A percentile compares a stretch with the other conserved stretches of the same genome.
These are phyloP conservation scores for Lepidocolaptes lacrymiger DNA, from an alignment of 2,797 vertebrate genomes.

Conservation along the genomic window DNA sequence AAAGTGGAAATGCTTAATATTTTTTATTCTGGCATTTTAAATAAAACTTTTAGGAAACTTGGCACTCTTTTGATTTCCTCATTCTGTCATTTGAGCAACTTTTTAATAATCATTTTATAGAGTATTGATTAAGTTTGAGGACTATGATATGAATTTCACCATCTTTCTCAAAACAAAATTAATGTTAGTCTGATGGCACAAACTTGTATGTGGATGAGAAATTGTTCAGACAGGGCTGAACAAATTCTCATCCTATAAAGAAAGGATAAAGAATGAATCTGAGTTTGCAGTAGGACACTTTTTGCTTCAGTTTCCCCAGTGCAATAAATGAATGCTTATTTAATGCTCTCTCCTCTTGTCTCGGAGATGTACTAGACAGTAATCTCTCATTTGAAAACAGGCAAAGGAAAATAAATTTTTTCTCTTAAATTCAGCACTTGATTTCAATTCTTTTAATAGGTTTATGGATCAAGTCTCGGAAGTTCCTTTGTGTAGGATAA, in stretches of 20 bases:
- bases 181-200: background rate
- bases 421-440: background rate
- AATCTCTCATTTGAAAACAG: background rate
- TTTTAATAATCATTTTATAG: background rate
- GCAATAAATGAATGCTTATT: background rate
- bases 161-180: background rate
- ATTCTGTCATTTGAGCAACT: background rate
- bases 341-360: background rate
- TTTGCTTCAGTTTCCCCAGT: background rate
- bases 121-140: background rate
- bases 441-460: slow-evolving; percentile 1
- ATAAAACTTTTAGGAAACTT: background rate
- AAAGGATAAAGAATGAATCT: background rate
- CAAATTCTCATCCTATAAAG: background rate
- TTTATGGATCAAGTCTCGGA: background rate
- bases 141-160: background rate
- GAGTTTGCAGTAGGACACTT: background rate
- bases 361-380: background rate
- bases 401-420: background rate
- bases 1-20: background rate
- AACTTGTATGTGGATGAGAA: background rate
- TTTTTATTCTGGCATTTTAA: background rate
- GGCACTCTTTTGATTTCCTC: background rate
- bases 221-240: background rate
- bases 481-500: background rate